These are phyloP conservation scores for Mya arenaria DNA, from an alignment of 1,140 invertebrate genomes.

Conservation along the genomic window DNA sequence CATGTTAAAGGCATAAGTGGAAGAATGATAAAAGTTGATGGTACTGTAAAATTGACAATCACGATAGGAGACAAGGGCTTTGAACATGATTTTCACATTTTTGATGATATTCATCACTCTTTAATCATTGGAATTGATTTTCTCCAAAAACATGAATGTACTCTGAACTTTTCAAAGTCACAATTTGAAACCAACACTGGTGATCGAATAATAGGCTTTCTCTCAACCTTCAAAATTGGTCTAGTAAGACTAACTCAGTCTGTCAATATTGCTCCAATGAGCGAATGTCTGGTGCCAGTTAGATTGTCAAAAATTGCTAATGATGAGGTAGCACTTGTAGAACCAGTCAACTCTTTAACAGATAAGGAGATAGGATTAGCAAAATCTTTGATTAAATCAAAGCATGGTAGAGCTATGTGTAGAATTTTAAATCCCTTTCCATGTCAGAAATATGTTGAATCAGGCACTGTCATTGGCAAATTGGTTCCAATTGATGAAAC, in stretches of 20 bases:
- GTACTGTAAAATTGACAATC: background rate
- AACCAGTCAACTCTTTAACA: background rate
- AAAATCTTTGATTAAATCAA: background rate
- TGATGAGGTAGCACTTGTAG: background rate
- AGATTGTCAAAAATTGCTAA: background rate
- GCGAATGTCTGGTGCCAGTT: background rate
- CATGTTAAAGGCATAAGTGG: conserved; percentile 18
- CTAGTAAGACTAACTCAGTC: background rate
- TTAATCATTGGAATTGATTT: conserved; percentile 5
- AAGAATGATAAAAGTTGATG: background rate
- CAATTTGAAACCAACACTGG: background rate
- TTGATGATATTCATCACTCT: conserved; percentile 3
- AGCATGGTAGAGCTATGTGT: background rate
- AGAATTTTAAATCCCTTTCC: conserved; percentile 6
- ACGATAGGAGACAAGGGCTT: background rate
- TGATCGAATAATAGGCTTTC: background rate
- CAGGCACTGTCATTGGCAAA: background rate
- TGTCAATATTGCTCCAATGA: background rate
- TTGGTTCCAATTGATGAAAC: conserved; percentile 25
- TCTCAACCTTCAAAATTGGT: background rate
- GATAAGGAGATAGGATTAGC: background rate
- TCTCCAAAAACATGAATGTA: conserved; percentile 9
- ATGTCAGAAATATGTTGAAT: background rate
- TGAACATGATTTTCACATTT: conserved; percentile 21
- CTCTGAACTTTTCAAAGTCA: background rate